A percentile compares a stretch with the other conserved stretches of the same genome.
These are phyloP conservation scores for Ceratina japonica DNA, from an alignment of 1,140 invertebrate genomes.

Conservation along the genomic window DNA sequence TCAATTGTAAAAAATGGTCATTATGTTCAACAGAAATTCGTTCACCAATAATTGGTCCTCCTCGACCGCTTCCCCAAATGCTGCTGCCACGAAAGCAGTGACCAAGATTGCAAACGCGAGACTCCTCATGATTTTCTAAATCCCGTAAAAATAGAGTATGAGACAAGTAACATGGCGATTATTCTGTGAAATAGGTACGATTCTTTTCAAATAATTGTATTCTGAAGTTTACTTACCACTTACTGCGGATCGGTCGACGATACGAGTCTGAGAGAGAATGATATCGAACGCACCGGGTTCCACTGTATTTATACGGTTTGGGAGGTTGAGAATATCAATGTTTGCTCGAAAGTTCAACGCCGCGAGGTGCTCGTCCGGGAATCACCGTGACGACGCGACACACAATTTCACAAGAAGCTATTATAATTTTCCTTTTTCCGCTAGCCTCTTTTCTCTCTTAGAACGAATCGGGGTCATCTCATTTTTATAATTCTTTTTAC, in stretches of 20 bases:
- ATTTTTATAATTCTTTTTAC: too few species aligned
- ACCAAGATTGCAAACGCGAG: neutral
- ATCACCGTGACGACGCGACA: neutral
- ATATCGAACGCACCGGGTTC: neutral
- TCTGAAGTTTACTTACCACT: constrained; percentile 1
- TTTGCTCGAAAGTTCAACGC: constrained; percentile 14
- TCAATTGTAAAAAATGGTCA: neutral
- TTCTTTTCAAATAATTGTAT: neutral
- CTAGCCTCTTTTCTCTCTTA: too few species aligned
- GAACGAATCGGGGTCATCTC: too few species aligned
- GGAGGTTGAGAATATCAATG: neutral
- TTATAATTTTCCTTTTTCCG: too few species aligned
- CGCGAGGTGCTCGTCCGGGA: neutral
- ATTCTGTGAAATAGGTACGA: neutral
- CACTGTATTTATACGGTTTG: constrained; percentile 26
- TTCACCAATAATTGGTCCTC: neutral
- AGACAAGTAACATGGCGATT: too few species aligned
- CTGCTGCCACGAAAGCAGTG: neutral
- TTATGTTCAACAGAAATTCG: neutral
- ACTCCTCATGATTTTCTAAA: neutral
- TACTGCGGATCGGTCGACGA: neutral
- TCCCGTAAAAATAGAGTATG: neutral
- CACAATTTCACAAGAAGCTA: too few species aligned
- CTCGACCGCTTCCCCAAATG: neutral
- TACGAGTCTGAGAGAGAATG: neutral